Percentiles rank a stretch among this genome's conserved stretches.
Conservation (phyloP, 2,888 invertebrate species). For the Chirona hameri region DNA sequence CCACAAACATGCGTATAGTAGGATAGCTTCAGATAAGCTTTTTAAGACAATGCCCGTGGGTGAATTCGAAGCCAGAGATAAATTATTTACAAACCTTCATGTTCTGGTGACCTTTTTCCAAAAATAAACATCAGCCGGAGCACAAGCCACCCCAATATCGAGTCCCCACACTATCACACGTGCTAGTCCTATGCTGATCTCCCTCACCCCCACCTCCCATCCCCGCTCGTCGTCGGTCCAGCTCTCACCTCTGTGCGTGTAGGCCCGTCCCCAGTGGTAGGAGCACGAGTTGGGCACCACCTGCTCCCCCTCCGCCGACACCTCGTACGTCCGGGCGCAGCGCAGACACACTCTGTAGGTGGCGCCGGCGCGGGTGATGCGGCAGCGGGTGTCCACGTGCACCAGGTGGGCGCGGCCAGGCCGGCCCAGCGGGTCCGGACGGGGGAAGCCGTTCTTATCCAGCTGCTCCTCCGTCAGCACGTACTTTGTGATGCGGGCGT, state of each 20-base stretch:
- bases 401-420: background rate
- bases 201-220: too few species aligned
- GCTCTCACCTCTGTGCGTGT: constrained; percentile 61
- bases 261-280: constrained; percentile 85
- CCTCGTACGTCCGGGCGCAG: constrained; percentile 73
- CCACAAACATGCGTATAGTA: too few species aligned
- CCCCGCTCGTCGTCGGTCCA: constrained; percentile 32
- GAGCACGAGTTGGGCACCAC: constrained; percentile 60
- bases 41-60: too few species aligned
- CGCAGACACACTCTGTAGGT: constrained; percentile 67
- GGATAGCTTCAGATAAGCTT: too few species aligned
- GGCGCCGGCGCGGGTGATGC: constrained; percentile 26
- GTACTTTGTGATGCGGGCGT: constrained; percentile 47
- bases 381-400: background rate
- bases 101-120: too few species aligned
- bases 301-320: constrained; percentile 69
- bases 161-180: too few species aligned
- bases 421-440: constrained; percentile 42
- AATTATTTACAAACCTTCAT: too few species aligned
- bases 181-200: too few species aligned
- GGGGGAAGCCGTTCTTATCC: constrained; percentile 74
- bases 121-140: too few species aligned
- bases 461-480: constrained; percentile 70
- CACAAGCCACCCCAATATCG: too few species aligned
- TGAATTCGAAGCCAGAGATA: too few species aligned